These are phyloP conservation scores for Kryphioiulus occultus DNA, from an alignment of 2,888 invertebrate species.

Conservation along the genomic window DNA sequence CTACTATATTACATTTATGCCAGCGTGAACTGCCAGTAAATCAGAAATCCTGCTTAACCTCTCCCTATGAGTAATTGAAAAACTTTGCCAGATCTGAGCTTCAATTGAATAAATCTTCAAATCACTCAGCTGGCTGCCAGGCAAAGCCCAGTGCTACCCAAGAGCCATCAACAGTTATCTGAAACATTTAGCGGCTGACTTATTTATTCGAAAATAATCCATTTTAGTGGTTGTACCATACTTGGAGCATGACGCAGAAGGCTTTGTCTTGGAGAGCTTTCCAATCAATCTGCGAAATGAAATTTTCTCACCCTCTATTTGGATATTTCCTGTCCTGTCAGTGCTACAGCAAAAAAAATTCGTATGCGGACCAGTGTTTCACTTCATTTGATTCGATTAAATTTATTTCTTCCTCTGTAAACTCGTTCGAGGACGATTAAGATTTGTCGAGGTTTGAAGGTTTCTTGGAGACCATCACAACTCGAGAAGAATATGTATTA, in stretches of 20 bases:
- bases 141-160: background rate
- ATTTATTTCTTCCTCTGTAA: background rate
- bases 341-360: background rate
- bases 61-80: slow-evolving; percentile 37
- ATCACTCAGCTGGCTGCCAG: background rate
- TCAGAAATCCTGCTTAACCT: slow-evolving; percentile 32
- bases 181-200: slow-evolving; percentile 34
- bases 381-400: background rate
- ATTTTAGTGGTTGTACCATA: slow-evolving; percentile 1
- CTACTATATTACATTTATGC: slow-evolving; percentile 29
- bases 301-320: background rate
- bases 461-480: background rate
- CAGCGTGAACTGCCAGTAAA: slow-evolving; percentile 39
- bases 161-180: slow-evolving; percentile 27
- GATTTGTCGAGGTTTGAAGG: background rate
- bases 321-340: background rate
- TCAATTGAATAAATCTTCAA: slow-evolving; percentile 36
- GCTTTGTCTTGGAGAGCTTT: slow-evolving; percentile 24
- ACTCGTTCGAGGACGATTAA: background rate
- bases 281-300: slow-evolving; percentile 10
- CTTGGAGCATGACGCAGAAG: background rate
- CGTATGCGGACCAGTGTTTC: background rate
- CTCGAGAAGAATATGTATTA: background rate
- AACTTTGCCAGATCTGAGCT: slow-evolving; percentile 34
- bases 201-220: slow-evolving; percentile 38